These are phyloP conservation scores for Chionomys nivalis DNA, from an alignment of 2,113 vertebrate genomes.

Conservation along the genomic window DNA sequence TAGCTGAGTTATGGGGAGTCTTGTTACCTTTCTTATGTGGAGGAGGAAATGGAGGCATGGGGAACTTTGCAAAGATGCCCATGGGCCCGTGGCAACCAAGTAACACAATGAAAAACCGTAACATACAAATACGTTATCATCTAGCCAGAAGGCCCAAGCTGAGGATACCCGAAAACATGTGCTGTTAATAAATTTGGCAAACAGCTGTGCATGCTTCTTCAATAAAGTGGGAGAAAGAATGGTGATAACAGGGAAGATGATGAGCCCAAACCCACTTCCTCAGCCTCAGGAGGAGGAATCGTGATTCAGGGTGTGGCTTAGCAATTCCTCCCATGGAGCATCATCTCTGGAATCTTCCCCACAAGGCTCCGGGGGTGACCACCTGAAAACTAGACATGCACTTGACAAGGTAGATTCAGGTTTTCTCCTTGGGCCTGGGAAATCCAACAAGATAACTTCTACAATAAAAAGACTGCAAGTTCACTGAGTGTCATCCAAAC, in stretches of 20 bases:
- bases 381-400: neutral
- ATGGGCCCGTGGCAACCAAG: neutral
- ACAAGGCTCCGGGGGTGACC: neutral
- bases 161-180: accelerated
- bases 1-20: neutral
- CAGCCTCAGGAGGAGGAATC: neutral
- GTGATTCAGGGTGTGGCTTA: neutral
- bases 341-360: neutral
- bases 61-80: neutral
- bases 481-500: neutral
- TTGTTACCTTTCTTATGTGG: neutral
- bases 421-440: neutral
- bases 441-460: neutral
- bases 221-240: neutral
- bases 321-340: neutral
- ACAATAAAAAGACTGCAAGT: neutral
- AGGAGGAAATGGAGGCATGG: neutral
- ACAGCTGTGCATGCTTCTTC: neutral
- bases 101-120: neutral
- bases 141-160: neutral
- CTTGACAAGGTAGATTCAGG: too few relatives aligned
- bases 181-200: neutral
- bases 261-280: too few relatives aligned
- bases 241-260: neutral
- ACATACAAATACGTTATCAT: neutral